Base-by-base conservation (phyloP, 2,113 vertebrate species). In the Oreochromis niloticus region DNA sequence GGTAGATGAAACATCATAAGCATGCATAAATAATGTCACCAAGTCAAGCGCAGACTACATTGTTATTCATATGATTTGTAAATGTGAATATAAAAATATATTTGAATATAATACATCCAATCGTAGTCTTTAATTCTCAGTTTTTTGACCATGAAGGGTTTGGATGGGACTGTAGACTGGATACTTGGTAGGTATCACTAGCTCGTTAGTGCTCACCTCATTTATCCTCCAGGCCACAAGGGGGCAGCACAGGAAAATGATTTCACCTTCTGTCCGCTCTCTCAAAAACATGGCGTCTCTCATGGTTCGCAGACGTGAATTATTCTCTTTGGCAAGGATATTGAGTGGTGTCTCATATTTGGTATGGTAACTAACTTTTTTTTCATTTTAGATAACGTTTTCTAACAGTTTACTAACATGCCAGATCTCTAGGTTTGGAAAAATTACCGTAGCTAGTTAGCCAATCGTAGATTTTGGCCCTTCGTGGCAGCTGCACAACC, bases 201-300 rank as follows among this genome's bases (percentile, higher is more conserved):
- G 43, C 14, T 48, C 6, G 3, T 48, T 75, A 75, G 12, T 24
- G n/a, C 11, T 1, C 36, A 1, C n/a, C 66, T 43, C 36, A 71
- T 48, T 83, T 2, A 6, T 22, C 83, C 84, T 88, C 94, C 94
- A 4, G 4, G 2, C 13, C 94, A 61, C 79, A 34, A 0, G 92
- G 8, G 66, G 92, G 93, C 92, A 89, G 85, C 84, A 46, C 30
- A 19, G 10, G 3, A 5, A n/a, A 2, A 1, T 8, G 1, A 2
- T 3, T 10, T n/a, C 12, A 3, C 3, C 34, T 55, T 16, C 3
- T 7, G 3, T 68, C 17, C 17, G 7, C 24, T 75, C 9, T 27
- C 34, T 8, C 10, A 30, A 24, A 88, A 94, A 94, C 91, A 88
- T 96, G 96, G 95, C 96, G 4, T 91, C 95, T 9, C 75, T 87